Percentiles rank a stretch among this genome's conserved stretches.
phyloP scores from a whole-genome alignment of 2,797 vertebrate species.

The Sciurus vulgaris region DNA sequence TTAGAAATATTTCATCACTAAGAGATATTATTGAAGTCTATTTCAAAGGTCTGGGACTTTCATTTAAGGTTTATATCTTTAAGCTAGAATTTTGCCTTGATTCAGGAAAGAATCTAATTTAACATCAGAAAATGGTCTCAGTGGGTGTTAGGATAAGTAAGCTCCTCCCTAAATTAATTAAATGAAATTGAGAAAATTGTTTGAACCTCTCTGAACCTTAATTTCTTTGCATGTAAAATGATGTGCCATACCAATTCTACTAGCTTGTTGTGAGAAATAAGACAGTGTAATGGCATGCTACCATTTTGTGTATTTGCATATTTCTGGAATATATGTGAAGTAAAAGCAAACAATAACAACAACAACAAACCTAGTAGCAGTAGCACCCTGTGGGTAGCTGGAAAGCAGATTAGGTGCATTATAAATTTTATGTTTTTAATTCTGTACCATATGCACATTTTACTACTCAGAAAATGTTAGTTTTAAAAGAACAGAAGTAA shows the following conservation, averaged over 20 bases:
- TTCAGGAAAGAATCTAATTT: conserved; percentile 26
- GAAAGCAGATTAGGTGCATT: neutral
- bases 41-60: neutral
- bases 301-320: neutral
- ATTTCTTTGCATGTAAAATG: neutral
- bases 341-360: neutral
- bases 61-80: neutral
- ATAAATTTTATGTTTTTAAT: conserved; percentile 25
- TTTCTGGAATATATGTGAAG: neutral
- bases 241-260: neutral
- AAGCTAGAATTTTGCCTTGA: neutral
- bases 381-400: neutral
- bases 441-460: neutral
- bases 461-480: neutral
- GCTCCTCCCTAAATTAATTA: conserved; percentile 19
- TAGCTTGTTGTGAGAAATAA: neutral
- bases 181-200: conserved; percentile 37
- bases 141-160: neutral
- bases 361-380: neutral
- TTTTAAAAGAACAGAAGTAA: neutral
- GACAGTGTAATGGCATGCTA: neutral
- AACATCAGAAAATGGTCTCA: neutral
- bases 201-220: neutral
- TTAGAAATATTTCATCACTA: conserved; percentile 46
- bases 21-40: neutral